These are phyloP conservation scores for Eurytoma californica DNA, from an alignment of 2,888 invertebrate genomes.

Conservation along the genomic window DNA sequence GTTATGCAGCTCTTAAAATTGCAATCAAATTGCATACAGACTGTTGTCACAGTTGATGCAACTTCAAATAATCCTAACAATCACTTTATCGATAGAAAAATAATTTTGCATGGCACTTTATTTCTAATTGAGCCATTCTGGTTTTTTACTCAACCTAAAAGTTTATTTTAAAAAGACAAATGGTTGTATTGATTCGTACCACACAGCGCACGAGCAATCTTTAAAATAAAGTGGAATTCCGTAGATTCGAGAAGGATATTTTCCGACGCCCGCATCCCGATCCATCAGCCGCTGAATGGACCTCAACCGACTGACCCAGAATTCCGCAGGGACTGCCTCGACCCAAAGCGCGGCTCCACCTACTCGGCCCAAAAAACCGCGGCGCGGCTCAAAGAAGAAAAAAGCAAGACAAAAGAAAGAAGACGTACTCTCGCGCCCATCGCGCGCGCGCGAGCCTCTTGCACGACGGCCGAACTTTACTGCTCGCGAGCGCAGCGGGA, in stretches of 20 bases:
- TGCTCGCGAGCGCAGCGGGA: conserved; percentile 67
- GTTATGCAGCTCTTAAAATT: conserved; percentile 37
- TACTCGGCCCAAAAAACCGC: conserved; percentile 17
- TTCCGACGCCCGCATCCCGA: conserved; percentile 29
- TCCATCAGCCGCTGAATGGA: conserved; percentile 25
- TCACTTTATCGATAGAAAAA: background rate
- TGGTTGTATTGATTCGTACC: no score
- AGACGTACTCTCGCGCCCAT: conserved; percentile 65
- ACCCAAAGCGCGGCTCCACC: background rate
- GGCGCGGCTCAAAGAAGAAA: conserved; percentile 7
- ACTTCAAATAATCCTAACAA: no score
- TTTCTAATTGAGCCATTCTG: no score
- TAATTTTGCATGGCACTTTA: background rate
- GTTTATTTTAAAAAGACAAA: no score
- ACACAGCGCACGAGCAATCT: no score
- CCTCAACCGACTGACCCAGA: conserved; percentile 44
- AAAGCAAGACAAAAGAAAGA: conserved; percentile 25
- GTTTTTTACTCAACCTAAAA: no score
- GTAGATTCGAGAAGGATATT: background rate
- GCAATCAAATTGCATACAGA: conserved; percentile 21
- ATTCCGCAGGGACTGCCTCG: conserved; percentile 52
- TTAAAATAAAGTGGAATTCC: conserved; percentile 20
- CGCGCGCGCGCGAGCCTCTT: conserved; percentile 67
- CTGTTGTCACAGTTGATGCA: no score
- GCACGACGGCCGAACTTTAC: conserved; percentile 71